Evolutionary conservation across 2,888 invertebrate species (phyloP).

Genomic region (Rhamphomyia laevipes): DNA sequence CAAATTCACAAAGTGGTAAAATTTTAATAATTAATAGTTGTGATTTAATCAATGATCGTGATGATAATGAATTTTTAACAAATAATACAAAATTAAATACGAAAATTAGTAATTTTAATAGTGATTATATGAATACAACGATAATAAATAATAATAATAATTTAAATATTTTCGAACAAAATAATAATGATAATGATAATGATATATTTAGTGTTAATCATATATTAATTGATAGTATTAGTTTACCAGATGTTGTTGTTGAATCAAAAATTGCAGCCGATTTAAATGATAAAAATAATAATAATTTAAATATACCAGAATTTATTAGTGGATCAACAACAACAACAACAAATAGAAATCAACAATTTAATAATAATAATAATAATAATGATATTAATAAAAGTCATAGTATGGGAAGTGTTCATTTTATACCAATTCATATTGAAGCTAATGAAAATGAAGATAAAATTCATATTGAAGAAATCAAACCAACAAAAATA

Average conservation of each 20-base stretch:
- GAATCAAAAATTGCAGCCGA: conserved; percentile 28
- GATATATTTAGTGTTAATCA: conserved; percentile 5
- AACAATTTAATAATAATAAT: conserved; percentile 29
- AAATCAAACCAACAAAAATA: conserved; percentile 13
- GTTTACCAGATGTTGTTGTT: conserved; percentile 37
- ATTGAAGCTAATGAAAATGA: conserved; percentile 20
- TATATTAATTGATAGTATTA: conserved; percentile 36
- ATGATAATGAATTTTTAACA: conserved; percentile 9
- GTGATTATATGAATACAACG: too few relatives aligned
- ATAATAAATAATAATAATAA: conserved; percentile 34
- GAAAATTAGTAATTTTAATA: conserved; percentile 24
- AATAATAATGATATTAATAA: conserved; percentile 32
- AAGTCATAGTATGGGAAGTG: conserved; percentile 30
- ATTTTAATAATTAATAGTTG: conserved; percentile 14
- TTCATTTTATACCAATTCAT: conserved; percentile 33
- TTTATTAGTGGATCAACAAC: conserved; percentile 10
- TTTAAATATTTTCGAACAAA: conserved; percentile 22
- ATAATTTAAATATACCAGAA: conserved; percentile 4
- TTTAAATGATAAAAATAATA: conserved; percentile 12
- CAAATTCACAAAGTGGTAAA: background rate
- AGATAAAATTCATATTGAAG: background rate
- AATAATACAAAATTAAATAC: conserved; percentile 15
- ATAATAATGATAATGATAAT: conserved; percentile 4
- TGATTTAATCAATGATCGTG: conserved; percentile 13
- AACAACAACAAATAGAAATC: conserved; percentile 14